These are phyloP conservation scores for Thalassophryne amazonica DNA, from an alignment of 2,797 vertebrate species.

Conservation along the genomic window DNA sequence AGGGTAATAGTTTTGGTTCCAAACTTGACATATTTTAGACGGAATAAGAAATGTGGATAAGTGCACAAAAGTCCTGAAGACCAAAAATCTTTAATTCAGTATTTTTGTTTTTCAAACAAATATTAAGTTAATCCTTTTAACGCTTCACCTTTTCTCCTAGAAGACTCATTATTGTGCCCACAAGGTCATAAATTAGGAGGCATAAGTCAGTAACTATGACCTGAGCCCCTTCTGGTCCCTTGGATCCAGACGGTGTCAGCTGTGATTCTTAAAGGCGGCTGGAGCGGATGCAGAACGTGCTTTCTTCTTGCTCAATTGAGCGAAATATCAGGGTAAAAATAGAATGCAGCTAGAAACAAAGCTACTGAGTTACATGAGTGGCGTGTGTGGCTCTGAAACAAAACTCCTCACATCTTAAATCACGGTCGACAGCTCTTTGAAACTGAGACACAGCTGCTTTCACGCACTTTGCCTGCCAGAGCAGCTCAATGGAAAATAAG, in stretches of 20 bases:
- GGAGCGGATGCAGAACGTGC: not conserved
- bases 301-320: not conserved
- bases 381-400: not conserved
- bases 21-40: too few relatives aligned
- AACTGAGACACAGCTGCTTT: not conserved
- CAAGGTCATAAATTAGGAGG: too few relatives aligned
- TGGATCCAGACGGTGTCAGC: not conserved
- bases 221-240: not conserved
- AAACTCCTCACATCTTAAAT: slow-evolving; percentile 9
- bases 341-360: slow-evolving; percentile 4
- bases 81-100: too few relatives aligned
- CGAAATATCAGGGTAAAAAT: slow-evolving; percentile 9
- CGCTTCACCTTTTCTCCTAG: too few relatives aligned
- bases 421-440: slow-evolving; percentile 13
- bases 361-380: not conserved
- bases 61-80: too few relatives aligned
- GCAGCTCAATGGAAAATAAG: too few relatives aligned
- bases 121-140: too few relatives aligned
- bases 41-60: too few relatives aligned
- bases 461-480: not conserved
- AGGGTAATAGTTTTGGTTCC: too few relatives aligned
- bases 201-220: slow-evolving; percentile 21
- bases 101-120: too few relatives aligned
- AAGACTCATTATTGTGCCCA: too few relatives aligned
- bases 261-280: not conserved